phyloP scores from a whole-genome alignment of 2,888 invertebrate species.

The Standfussiana lucernea region DNA sequence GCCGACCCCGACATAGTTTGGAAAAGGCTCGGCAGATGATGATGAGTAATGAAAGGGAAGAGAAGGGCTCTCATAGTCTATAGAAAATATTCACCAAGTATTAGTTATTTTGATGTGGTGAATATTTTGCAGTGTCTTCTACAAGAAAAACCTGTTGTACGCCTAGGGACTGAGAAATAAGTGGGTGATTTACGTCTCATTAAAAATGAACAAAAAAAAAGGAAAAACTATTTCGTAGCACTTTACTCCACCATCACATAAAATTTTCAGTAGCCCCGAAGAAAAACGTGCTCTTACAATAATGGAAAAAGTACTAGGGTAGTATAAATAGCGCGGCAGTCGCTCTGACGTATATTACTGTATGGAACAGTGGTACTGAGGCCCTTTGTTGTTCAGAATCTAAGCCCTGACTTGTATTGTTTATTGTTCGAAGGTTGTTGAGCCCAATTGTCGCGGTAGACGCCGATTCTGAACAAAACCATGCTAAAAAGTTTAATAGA shows the following conservation, averaged over 20 bases:
- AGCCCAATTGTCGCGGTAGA: conserved; percentile 51
- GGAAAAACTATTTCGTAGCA: neutral
- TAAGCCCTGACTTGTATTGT: conserved; percentile 52
- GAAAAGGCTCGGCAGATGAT: too few relatives aligned
- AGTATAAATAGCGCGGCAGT: conserved; percentile 32
- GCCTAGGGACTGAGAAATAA: neutral
- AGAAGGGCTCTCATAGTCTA: too few relatives aligned
- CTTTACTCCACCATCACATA: conserved; percentile 5
- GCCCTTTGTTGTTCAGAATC: conserved; percentile 51
- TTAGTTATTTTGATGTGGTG: too few relatives aligned
- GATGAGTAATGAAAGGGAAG: too few relatives aligned
- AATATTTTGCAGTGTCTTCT: too few relatives aligned
- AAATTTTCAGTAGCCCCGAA: conserved; percentile 8
- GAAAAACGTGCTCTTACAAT: conserved; percentile 22
- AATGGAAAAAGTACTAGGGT: conserved; percentile 37
- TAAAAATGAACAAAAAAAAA: neutral
- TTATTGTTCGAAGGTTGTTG: conserved; percentile 62
- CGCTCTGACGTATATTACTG: conserved; percentile 32
- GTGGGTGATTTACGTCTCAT: neutral
- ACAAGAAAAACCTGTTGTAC: neutral
- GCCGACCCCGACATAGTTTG: too few relatives aligned
- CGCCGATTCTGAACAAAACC: conserved; percentile 33
- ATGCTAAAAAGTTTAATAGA: conserved; percentile 24
- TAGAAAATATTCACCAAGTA: neutral
- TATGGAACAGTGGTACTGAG: conserved; percentile 20